Evolutionary conservation across 2,888 invertebrate species (phyloP), one percentile per base, ranked within the genome.

Genomic region (Drosophila mayaguana): DNA sequence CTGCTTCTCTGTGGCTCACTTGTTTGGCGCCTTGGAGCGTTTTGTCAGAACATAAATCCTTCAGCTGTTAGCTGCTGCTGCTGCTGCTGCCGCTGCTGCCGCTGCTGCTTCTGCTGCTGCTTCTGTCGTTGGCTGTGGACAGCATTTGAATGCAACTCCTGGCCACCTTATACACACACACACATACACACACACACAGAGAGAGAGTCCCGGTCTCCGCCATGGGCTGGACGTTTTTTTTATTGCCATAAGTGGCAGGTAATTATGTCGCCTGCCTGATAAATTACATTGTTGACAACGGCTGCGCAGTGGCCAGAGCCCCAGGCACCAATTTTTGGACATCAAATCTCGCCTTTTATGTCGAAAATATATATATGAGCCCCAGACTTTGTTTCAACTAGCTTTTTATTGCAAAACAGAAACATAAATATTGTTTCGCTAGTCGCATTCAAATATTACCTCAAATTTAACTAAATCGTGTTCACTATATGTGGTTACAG

Each of bases 231-330:
- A 70, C 74, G 50, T 73, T 89, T 88, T 89, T 89, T 89, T 90
- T 83, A 88, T 91, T 91, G 88, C 90, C 91, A 87, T 90, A 91
- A 90, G 91, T 91, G 90, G 91, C 82, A 91, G 90, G 91, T 91
- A 91, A 90, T 90, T 91, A 90, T 90, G 90, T 90, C 90, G 89
- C 91, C 83, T 81, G 75, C 84, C 89, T 91, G 90, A 90, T 90
- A 90, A 91, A 90, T 90, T 90, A 91, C 89, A 84, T 89, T 89
- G 91, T 89, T 81, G 90, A 90, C 90, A 90, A 88, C 88, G 80
- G 66, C 77, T 60, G 80, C 73, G 48, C 69, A 81, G 77, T 28
- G 40, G 38, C 63, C 18, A 63, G n/a, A 14, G 73, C 56, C n/a
- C 14, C 22, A 12, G 48, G 64, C 62, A 22, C 9, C 78, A 63